Conservation (phyloP, 2,797 vertebrate genomes). For the Acridotheres tristis region DNA sequence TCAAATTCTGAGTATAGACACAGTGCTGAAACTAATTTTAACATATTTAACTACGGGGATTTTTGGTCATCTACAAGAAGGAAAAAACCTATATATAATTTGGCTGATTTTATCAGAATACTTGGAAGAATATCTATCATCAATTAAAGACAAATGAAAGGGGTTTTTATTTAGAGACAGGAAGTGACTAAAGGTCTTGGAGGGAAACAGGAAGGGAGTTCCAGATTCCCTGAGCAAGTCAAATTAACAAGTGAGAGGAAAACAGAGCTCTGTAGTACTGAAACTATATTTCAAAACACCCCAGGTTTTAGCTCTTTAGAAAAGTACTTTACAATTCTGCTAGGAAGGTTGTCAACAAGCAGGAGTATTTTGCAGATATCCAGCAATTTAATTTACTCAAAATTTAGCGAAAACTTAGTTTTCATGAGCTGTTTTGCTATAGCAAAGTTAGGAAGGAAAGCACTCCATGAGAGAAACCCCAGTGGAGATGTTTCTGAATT, state of each 20-base stretch:
- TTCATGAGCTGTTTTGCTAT: background rate
- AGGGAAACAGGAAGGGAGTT: slow-evolving; percentile 60
- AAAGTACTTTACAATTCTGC: background rate
- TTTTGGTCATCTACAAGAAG: background rate
- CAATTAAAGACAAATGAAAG: slow-evolving; percentile 25
- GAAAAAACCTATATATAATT: slow-evolving; percentile 18
- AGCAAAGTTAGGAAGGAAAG: background rate
- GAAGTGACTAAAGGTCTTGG: slow-evolving; percentile 57
- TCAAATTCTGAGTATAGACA: background rate
- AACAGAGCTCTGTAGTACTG: background rate
- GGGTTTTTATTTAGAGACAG: slow-evolving; percentile 37
- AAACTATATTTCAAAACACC: background rate
- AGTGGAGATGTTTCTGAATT: background rate
- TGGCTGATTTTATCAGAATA: slow-evolving; percentile 6
- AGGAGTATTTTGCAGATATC: background rate
- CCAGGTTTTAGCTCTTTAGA: background rate
- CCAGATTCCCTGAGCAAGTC: slow-evolving; percentile 19
- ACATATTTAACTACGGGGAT: background rate
- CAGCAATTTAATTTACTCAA: background rate
- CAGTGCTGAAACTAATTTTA: background rate
- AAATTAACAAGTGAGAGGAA: background rate
- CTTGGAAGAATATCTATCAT: slow-evolving; percentile 11
- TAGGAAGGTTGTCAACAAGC: background rate
- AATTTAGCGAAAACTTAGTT: background rate
- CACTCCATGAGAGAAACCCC: background rate